These are phyloP conservation scores for Anguilla rostrata DNA, from an alignment of 2,113 vertebrate genomes.

Conservation along the genomic window DNA sequence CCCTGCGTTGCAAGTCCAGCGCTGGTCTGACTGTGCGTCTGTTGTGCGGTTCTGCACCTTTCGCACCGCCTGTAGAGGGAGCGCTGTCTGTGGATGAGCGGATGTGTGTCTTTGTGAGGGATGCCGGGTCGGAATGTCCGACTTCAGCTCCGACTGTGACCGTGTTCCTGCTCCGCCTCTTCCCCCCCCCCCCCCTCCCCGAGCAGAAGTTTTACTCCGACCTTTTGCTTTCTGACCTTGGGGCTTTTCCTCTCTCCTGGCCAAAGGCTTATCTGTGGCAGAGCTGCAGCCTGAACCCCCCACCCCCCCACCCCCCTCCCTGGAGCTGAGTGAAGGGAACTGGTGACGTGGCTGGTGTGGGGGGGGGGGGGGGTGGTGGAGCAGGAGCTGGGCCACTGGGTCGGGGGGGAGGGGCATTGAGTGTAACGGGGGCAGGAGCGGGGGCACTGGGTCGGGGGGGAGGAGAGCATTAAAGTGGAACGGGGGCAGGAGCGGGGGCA, in stretches of 20 bases:
- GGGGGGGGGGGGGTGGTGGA: not conserved
- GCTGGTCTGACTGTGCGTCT: not conserved
- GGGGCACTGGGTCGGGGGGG: not conserved
- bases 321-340: not conserved
- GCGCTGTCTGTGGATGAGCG: too few species aligned
- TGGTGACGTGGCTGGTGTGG: not conserved
- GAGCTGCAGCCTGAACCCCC: not conserved
- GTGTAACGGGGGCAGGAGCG: not conserved
- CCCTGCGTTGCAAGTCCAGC: too few species aligned
- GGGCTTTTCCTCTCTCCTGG: not conserved
- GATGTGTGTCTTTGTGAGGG: too few species aligned
- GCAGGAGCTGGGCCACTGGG: not conserved
- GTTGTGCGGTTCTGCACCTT: not conserved
- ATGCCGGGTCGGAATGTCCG: too few species aligned
- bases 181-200: not conserved
- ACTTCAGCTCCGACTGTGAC: not conserved
- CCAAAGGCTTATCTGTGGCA: not conserved
- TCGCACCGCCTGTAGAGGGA: not conserved
- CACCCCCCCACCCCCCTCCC: not conserved
- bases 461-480: not conserved
- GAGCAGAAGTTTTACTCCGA: not conserved
- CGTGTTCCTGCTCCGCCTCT: not conserved
- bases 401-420: not conserved
- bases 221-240: not conserved
- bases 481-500: not conserved